Percentiles rank a stretch among this genome's conserved stretches.
Evolutionary conservation across 2,888 invertebrate species (phyloP).

Genomic region (Mythimna loreyi): DNA sequence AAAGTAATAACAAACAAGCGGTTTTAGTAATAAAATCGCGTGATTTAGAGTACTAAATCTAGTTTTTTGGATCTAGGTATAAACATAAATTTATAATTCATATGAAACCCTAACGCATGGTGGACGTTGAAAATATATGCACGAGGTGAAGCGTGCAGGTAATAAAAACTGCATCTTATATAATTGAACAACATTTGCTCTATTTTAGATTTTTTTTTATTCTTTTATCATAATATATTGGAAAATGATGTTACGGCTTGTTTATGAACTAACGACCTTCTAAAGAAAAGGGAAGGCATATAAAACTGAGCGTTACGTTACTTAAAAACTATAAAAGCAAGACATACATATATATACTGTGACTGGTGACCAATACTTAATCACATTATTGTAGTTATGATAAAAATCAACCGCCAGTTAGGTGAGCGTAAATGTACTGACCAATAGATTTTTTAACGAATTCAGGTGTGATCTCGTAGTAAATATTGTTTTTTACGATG

Average conservation of each 20-base stretch:
- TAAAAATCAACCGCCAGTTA: too few relatives aligned
- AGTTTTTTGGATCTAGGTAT: conserved; percentile 1
- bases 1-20: not conserved
- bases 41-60: conserved; percentile 29
- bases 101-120: not conserved
- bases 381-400: too few relatives aligned
- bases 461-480: too few relatives aligned
- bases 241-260: not conserved
- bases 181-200: not conserved
- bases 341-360: too few relatives aligned
- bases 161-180: not conserved
- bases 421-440: too few relatives aligned
- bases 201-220: conserved; percentile 3
- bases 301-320: too few relatives aligned
- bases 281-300: too few relatives aligned
- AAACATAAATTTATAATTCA: conserved; percentile 23
- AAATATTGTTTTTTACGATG: too few relatives aligned
- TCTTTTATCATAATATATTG: not conserved
- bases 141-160: conserved; percentile 1
- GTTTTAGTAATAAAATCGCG: conserved; percentile 1
- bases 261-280: not conserved
- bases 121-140: conserved; percentile 1
- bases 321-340: too few relatives aligned
- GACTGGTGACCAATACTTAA: too few relatives aligned
- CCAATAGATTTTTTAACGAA: too few relatives aligned